These are phyloP conservation scores for Thaumetopoea pityocampa DNA, from an alignment of 1,140 invertebrate species.

Conservation along the genomic window DNA sequence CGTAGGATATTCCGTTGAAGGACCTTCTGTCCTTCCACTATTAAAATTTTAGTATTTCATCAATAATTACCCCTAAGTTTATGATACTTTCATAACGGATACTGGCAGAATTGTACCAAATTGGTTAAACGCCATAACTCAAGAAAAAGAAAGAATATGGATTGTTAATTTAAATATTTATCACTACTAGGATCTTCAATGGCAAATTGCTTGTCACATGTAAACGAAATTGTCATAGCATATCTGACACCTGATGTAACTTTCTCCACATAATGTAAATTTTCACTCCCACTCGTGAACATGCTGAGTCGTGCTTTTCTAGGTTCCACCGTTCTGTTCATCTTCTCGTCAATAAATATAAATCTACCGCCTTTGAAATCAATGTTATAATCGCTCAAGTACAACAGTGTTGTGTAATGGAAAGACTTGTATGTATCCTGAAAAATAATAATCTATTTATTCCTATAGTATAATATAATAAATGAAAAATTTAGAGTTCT, in stretches of 20 bases:
- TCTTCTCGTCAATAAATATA: conserved; percentile 85
- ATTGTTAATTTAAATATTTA: conserved; percentile 42
- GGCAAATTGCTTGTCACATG: conserved; percentile 82
- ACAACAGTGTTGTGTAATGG: conserved; percentile 90
- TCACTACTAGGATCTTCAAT: conserved; percentile 77
- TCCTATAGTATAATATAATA: too few species aligned
- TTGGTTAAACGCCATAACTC: neutral
- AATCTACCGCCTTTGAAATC: conserved; percentile 91
- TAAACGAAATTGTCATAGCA: conserved; percentile 90
- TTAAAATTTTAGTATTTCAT: too few species aligned
- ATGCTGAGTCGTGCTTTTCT: conserved; percentile 86
- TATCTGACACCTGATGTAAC: conserved; percentile 85
- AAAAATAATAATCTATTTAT: too few species aligned
- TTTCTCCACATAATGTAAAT: conserved; percentile 88
- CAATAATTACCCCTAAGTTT: too few species aligned
- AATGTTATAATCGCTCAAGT: conserved; percentile 83
- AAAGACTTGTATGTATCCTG: conserved; percentile 90
- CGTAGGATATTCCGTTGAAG: too few species aligned
- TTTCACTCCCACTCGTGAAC: conserved; percentile 92
- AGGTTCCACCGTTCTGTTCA: conserved; percentile 86
- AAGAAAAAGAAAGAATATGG: too few species aligned
- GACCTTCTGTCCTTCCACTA: too few species aligned
- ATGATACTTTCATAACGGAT: too few species aligned
- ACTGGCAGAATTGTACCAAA: too few species aligned
- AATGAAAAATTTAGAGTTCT: too few species aligned